phyloP scores from a whole-genome alignment of 2,797 vertebrate species.

The Peromyscus attwateri region DNA sequence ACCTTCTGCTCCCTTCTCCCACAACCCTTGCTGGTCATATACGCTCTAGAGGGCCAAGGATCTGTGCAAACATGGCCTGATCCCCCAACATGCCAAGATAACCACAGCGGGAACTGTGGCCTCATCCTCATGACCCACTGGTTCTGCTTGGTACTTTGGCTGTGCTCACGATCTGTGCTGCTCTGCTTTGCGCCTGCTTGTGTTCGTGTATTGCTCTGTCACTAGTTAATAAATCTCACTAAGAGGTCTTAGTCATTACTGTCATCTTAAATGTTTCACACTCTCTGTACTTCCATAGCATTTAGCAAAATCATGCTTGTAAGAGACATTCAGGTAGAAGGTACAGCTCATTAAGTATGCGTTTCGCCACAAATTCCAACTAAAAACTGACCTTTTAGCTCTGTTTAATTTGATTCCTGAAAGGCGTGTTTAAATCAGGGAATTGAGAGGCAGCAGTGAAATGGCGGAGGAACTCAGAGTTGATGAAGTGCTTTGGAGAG shows the following conservation, averaged over 20 bases:
- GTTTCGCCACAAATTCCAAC: not conserved
- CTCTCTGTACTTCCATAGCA: not conserved
- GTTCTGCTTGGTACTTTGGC: not conserved
- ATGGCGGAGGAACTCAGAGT: slow-evolving; percentile 61
- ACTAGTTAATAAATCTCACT: not conserved
- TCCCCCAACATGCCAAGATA: not conserved
- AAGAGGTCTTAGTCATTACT: not conserved
- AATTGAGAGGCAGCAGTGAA: slow-evolving; percentile 58
- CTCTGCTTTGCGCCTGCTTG: not conserved
- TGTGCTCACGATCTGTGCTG: too few relatives aligned
- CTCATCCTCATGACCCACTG: not conserved
- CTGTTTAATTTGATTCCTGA: not conserved
- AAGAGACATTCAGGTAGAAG: not conserved
- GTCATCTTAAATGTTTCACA: not conserved
- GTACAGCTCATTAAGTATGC: not conserved
- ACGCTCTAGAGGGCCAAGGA: not conserved
- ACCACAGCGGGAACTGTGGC: not conserved
- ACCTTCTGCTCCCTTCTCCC: too few relatives aligned
- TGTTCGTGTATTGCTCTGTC: not conserved
- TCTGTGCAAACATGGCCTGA: not conserved
- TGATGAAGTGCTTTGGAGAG: slow-evolving; percentile 18
- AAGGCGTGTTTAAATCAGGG: slow-evolving; percentile 53
- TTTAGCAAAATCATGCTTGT: not conserved
- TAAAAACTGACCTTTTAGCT: not conserved
- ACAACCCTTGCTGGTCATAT: not conserved